Evolutionary conservation across 2,113 vertebrate genomes (phyloP).

Genomic region (Chionomys nivalis): DNA sequence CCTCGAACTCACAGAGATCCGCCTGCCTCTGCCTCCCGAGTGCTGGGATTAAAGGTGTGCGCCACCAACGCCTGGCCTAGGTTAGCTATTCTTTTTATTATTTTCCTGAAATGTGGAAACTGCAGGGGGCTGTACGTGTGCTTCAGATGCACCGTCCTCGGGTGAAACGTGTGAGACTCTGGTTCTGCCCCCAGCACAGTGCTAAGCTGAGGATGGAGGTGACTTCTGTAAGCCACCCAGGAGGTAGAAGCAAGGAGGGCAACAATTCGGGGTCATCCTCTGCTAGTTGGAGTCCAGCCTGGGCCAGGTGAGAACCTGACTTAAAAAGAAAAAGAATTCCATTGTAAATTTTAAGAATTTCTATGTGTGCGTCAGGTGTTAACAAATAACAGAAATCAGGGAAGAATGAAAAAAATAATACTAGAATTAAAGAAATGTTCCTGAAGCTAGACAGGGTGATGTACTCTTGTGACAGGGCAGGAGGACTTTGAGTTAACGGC

Average conservation of each 20-base stretch:
- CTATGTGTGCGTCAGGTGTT: background rate
- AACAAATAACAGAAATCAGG: background rate
- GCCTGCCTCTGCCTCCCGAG: too few relatives aligned
- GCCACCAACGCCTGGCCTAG: too few relatives aligned
- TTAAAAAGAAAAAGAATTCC: background rate
- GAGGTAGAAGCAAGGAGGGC: background rate
- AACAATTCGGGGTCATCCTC: background rate
- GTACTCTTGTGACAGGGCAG: background rate
- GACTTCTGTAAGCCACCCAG: background rate
- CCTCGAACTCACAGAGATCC: too few relatives aligned
- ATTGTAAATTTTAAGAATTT: conserved; percentile 16
- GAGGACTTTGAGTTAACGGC: background rate
- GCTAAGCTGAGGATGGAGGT: background rate
- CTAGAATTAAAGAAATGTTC: background rate
- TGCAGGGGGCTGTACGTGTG: background rate
- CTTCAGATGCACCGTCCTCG: background rate
- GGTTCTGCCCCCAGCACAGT: background rate
- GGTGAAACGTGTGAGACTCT: background rate
- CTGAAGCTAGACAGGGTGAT: background rate
- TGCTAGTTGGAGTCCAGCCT: background rate
- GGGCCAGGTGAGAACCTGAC: background rate
- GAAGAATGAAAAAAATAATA: conserved; percentile 1
- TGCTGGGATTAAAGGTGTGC: too few relatives aligned
- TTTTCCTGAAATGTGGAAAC: background rate
- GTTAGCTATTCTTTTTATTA: conserved; percentile 28